Conservation (phyloP, 1,140 invertebrate genomes). For the Notospermus geniculatus region DNA sequence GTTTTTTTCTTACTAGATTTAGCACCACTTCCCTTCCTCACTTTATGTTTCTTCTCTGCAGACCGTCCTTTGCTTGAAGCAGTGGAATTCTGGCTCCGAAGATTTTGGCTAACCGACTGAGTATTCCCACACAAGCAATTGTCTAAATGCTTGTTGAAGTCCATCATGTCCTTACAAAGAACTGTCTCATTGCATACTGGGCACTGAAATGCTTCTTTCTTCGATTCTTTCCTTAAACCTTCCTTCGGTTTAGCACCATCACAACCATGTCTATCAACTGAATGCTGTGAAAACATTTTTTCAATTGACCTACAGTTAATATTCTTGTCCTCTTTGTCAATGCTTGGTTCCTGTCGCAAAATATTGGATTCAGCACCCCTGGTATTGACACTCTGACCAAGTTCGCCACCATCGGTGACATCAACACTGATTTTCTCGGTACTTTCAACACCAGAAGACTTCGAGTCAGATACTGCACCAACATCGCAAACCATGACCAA, state of each 20-base stretch:
- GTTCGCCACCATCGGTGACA: no score
- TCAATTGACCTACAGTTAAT: neutral
- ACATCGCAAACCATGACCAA: no score
- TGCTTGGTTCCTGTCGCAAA: neutral
- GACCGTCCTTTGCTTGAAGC: neutral
- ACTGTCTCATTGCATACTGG: constrained; percentile 30
- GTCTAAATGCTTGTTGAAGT: constrained; percentile 37
- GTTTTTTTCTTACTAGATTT: neutral
- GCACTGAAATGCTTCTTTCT: constrained; percentile 18
- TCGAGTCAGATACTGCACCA: no score
- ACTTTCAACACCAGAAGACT: no score
- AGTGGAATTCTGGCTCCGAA: neutral
- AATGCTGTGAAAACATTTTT: neutral
- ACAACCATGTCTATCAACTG: neutral
- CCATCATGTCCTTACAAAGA: constrained; percentile 22
- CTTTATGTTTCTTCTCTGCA: neutral
- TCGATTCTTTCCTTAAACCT: neutral
- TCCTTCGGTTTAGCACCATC: no score
- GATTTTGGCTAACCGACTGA: neutral
- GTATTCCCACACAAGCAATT: constrained; percentile 22
- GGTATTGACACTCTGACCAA: neutral
- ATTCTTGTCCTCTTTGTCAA: neutral
- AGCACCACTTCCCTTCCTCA: neutral
- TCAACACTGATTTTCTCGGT: no score
- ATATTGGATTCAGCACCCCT: no score